Evolutionary conservation across 2,797 vertebrate species (phyloP).

Genomic region (Danio aesculapii): DNA sequence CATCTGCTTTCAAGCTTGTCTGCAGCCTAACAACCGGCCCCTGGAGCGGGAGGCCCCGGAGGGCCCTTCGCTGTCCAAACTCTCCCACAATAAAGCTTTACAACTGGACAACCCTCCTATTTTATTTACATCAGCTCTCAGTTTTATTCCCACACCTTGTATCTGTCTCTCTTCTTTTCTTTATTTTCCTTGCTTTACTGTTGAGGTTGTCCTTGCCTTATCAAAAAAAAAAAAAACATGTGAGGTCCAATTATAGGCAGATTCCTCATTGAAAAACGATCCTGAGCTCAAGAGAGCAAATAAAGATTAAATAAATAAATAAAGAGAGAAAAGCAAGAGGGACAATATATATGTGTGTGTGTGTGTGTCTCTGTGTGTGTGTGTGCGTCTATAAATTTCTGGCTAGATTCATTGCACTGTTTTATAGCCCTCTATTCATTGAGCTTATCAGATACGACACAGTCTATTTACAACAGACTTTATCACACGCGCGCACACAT

Average conservation of each 20-base stretch:
- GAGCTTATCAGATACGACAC: conserved; percentile 61
- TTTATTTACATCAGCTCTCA: conserved; percentile 38
- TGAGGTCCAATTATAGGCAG: conserved; percentile 38
- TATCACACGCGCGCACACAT: conserved; percentile 49
- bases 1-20: conserved; percentile 3
- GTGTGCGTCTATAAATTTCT: conserved; percentile 47
- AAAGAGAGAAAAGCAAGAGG: too few species aligned
- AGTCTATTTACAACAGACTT: conserved; percentile 59
- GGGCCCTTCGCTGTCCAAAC: conserved; percentile 15
- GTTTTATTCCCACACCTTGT: conserved; percentile 16
- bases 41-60: conserved; percentile 8
- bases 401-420: conserved; percentile 53
- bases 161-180: neutral
- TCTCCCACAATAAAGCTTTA: conserved; percentile 45
- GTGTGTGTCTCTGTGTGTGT: conserved; percentile 16
- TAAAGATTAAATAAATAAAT: neutral
- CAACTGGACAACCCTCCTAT: conserved; percentile 13
- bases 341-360: conserved; percentile 1
- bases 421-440: conserved; percentile 58
- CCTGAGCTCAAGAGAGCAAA: conserved; percentile 31
- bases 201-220: conserved; percentile 12
- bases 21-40: conserved; percentile 24
- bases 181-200: conserved; percentile 3
- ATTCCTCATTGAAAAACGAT: conserved; percentile 24
- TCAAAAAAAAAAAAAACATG: neutral